These are phyloP conservation scores for Limenitis camilla DNA, from an alignment of 2,888 invertebrate species.

Conservation along the genomic window DNA sequence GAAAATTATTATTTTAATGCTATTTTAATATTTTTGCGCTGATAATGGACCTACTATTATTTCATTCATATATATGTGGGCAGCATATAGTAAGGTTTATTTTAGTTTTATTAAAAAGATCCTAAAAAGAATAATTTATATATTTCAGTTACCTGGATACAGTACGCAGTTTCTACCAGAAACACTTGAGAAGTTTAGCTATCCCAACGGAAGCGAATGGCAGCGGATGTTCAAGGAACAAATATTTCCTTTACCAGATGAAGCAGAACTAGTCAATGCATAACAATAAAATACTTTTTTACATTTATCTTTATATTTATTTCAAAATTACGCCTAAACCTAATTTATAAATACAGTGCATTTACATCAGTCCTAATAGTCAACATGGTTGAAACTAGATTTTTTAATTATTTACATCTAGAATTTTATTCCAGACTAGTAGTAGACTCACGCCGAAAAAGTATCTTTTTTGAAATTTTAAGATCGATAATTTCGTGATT, in stretches of 20 bases:
- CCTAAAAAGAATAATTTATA: neutral
- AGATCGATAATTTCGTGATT: too few species aligned
- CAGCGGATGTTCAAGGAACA: slow-evolving; percentile 77
- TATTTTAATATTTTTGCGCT: too few species aligned
- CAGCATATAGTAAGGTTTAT: neutral
- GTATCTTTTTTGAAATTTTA: too few species aligned
- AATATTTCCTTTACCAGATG: slow-evolving; percentile 70
- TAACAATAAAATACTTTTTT: slow-evolving; percentile 23
- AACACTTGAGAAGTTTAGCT: slow-evolving; percentile 80
- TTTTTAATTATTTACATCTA: too few species aligned
- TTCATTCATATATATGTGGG: too few species aligned
- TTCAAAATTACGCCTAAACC: neutral
- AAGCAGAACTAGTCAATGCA: slow-evolving; percentile 54
- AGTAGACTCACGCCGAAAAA: too few species aligned
- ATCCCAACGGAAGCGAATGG: slow-evolving; percentile 88
- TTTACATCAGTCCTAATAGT: too few species aligned
- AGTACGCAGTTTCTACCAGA: slow-evolving; percentile 84
- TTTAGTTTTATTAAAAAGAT: neutral
- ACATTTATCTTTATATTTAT: slow-evolving; percentile 1
- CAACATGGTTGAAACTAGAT: neutral
- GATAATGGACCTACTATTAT: too few species aligned
- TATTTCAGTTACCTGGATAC: slow-evolving; percentile 82
- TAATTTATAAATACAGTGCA: neutral
- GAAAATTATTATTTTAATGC: too few species aligned
- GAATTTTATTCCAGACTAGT: too few species aligned